Evolutionary conservation across 2,113 vertebrate genomes (phyloP), one percentile per base, ranked within the genome.

Genomic region (Eira barbara): DNA sequence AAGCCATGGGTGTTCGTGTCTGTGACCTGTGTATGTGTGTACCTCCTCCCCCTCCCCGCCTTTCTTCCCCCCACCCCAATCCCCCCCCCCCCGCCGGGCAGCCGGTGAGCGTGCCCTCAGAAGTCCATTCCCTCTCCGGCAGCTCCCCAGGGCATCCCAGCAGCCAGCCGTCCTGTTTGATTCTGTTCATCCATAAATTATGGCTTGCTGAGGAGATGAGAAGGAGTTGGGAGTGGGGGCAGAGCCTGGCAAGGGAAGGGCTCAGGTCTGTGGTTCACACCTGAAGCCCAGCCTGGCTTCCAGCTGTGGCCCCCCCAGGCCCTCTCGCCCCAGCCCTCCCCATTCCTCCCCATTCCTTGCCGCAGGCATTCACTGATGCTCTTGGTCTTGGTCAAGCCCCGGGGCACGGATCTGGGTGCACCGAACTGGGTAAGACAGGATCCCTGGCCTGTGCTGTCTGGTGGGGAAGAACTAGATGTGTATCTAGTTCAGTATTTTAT

Each of bases 181-280:
- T 97, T 95, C 95, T 34, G 39, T 67, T 97, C 97, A 97, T 98
- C 92, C 85, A 97, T 98, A 97, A 98, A 97, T 98, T 95, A 97
- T 97, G 93, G 84, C 97, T 90, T 78, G 63, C 97, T 74, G 95
- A 91, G 90, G 94, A 97, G 96, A 98, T 91, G 95, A 97, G 95
- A 95, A 63, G 65, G 73, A 78, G 36, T 4, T 6, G 39, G 85
- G 85, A 78, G 80, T n/a, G 47, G 42, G 65, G 84, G 93, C 96
- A 93, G 78, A 92, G 90, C 73, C 86, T 89, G 69, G 80, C 65
- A 39, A 52, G 49, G 71, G 89, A 42, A 1, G 0, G 29, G 65
- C 69, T 42, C 42, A 5, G 57, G 74, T 45, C 87, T 59, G 47
- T 55, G 3, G 67, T 73, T 89, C 94, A 25, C 59, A 94, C 95